Evolutionary conservation across 1,140 invertebrate species (phyloP), one percentile per base, ranked within the genome.

Genomic region (Cyphomyrmex costatus): DNA sequence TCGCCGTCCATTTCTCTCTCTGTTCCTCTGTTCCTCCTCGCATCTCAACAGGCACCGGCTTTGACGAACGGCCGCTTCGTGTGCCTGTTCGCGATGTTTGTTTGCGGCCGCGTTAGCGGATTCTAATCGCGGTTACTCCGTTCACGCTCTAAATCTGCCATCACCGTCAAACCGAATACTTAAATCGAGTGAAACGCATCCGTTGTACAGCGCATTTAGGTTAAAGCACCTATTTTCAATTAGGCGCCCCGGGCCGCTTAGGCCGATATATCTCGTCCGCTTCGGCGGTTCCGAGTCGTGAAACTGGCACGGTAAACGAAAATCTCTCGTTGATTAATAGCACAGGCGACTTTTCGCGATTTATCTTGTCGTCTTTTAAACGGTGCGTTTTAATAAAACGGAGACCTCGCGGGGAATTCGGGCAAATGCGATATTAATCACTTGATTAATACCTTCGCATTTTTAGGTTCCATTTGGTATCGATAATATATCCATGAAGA

Each of bases 91-190:
- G 66, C 88, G 71, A 88, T 92, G 92, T 93, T 92, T 93, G 92
- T 93, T 93, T 89, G 87, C 68, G 90, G 91, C 88, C 90, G 90
- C 90, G 85, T 90, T 88, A 92, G 83, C 80, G 83, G 78, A 90
- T 90, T 89, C 89, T 88, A 90, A 90, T 90, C 88, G 90, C 53
- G 90, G 90, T 91, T 74, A 88, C 77, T 78, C 86, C 78, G 77
- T 58, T 90, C 90, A 78, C 89, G 58, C 71, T 86, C 86, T 86
- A 79, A 90, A 90, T 90, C 86, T 86, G 77, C 60, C 82, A 70
- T 60, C 61, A 58, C 80, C 78, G 78, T 63, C 89, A 61, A 86
- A 90, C 88, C 74, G 71, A 49, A 70, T 79, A 86, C 63, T 87
- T 61, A 79, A 89, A 87, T 89, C 88, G 88, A 89, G 86, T 84